Conservation (phyloP, 2,888 invertebrate species). For the Pollenia amentaria region DNA sequence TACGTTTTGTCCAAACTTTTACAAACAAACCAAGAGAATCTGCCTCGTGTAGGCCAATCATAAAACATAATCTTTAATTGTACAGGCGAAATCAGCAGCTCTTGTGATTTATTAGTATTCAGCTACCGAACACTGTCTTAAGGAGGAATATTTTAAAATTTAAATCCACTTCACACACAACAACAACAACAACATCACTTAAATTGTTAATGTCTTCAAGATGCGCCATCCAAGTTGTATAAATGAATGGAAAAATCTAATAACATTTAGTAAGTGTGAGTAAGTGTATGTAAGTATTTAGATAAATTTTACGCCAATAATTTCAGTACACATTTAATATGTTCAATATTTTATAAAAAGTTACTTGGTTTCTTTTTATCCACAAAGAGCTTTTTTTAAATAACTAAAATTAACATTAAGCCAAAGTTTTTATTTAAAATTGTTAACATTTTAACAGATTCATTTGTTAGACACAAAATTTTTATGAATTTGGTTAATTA, state of each 20-base stretch:
- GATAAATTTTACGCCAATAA: slow-evolving; percentile 33
- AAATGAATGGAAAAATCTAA: slow-evolving; percentile 21
- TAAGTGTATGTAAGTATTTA: slow-evolving; percentile 16
- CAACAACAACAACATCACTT: not conserved
- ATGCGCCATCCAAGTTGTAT: not conserved
- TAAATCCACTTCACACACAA: slow-evolving; percentile 13
- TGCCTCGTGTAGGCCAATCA: slow-evolving; percentile 47
- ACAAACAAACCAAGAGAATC: not conserved
- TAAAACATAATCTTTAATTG: slow-evolving; percentile 64
- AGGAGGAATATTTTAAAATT: slow-evolving; percentile 50
- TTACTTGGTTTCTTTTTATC: not conserved
- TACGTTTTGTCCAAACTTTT: not conserved
- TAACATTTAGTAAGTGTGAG: not conserved
- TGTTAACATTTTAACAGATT: slow-evolving; percentile 4
- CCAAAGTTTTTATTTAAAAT: not conserved
- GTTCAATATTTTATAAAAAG: slow-evolving; percentile 8
- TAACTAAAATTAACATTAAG: slow-evolving; percentile 2
- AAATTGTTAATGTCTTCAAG: slow-evolving; percentile 22
- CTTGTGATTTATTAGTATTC: slow-evolving; percentile 61
- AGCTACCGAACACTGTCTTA: slow-evolving; percentile 62
- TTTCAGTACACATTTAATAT: slow-evolving; percentile 40
- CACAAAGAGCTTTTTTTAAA: not conserved
- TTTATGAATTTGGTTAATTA: slow-evolving; percentile 3
- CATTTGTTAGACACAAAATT: slow-evolving; percentile 5
- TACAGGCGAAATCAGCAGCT: slow-evolving; percentile 56